These are phyloP conservation scores for Marcusenius ussheri DNA, from an alignment of 2,113 vertebrate genomes.

Conservation along the genomic window DNA sequence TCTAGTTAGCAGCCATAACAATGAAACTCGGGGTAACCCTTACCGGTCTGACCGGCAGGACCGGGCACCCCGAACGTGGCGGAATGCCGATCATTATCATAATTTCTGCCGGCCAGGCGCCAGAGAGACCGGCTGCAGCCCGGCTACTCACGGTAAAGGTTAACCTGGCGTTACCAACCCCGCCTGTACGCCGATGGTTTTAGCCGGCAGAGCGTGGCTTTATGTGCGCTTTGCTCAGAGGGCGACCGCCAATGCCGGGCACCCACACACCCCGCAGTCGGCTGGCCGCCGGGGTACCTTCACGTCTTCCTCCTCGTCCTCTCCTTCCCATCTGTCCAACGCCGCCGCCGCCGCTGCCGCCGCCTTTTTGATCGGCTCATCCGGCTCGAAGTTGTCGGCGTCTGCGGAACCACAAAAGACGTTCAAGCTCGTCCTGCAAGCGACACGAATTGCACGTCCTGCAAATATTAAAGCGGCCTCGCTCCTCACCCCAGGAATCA, in stretches of 20 bases:
- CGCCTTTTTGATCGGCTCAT: constrained; percentile 57
- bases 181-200: background rate
- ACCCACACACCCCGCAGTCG: too few relatives aligned
- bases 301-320: constrained; percentile 83
- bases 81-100: background rate
- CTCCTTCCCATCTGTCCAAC: constrained; percentile 81
- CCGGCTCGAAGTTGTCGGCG: constrained; percentile 73
- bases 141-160: too few relatives aligned
- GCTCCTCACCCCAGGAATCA: constrained; percentile 76
- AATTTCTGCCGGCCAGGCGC: background rate
- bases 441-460: too few relatives aligned
- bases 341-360: constrained; percentile 37
- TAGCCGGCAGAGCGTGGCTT: background rate
- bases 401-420: constrained; percentile 56
- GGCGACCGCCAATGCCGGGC: too few relatives aligned
- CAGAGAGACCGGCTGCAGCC: background rate
- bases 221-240: background rate
- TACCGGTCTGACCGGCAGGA: background rate
- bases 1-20: background rate
- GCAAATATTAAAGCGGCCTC: constrained; percentile 25
- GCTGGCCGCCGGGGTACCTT: constrained; percentile 59
- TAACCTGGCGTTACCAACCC: background rate
- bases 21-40: background rate
- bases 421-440: background rate
- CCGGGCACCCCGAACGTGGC: background rate